Percentiles rank a stretch among this genome's conserved stretches.
phyloP scores from a whole-genome alignment of 2,888 invertebrate genomes.

The Argyresthia goedartella region DNA sequence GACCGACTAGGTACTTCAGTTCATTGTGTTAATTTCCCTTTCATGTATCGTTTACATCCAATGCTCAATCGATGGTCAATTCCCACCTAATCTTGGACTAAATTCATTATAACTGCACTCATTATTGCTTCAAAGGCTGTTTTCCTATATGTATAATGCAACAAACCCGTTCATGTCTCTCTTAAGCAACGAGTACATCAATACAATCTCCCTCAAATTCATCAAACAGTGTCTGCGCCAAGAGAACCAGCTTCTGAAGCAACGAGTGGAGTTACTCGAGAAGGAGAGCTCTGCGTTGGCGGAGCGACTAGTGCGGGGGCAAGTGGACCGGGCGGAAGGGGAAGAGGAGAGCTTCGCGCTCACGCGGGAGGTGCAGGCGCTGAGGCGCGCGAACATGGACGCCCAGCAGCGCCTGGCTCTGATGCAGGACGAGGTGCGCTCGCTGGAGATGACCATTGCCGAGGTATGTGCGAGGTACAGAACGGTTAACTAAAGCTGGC shows the following conservation, averaged over 20 bases:
- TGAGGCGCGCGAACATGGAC: slow-evolving; percentile 89
- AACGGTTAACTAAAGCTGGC: too few species aligned
- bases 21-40: too few species aligned
- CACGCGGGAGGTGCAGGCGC: slow-evolving; percentile 89
- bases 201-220: background rate
- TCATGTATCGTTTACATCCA: too few species aligned
- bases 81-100: too few species aligned
- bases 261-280: slow-evolving; percentile 95
- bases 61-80: too few species aligned
- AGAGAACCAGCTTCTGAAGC: slow-evolving; percentile 95
- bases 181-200: too few species aligned
- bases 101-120: too few species aligned
- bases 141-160: too few species aligned
- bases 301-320: slow-evolving; percentile 91
- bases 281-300: slow-evolving; percentile 95
- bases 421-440: slow-evolving; percentile 90
- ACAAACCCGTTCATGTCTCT: too few species aligned
- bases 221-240: slow-evolving; percentile 76
- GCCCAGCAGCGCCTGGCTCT: slow-evolving; percentile 90
- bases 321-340: slow-evolving; percentile 95
- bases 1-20: too few species aligned
- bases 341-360: slow-evolving; percentile 90
- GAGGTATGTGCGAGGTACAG: slow-evolving; percentile 40
- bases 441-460: slow-evolving; percentile 80
- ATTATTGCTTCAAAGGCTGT: too few species aligned